Evolutionary conservation across 2,113 vertebrate genomes (phyloP).

Genomic region (Sebastes schlegelii): DNA sequence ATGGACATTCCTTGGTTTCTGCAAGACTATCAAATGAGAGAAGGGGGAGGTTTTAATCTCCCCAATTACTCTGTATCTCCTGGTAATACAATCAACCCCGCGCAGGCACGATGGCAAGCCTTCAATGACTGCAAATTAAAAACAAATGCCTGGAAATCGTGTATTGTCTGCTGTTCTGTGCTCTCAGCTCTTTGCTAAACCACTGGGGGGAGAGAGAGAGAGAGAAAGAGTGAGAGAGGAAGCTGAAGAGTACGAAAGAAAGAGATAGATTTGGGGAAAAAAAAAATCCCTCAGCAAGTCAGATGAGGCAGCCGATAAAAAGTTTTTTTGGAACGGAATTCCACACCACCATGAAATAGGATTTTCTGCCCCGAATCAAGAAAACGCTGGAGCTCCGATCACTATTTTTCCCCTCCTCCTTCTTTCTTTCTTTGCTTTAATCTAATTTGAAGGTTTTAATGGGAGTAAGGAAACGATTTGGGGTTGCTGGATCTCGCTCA

Average conservation of each 20-base stretch:
- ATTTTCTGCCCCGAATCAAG: slow-evolving; percentile 74
- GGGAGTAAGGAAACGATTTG: slow-evolving; percentile 72
- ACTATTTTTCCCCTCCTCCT: neutral
- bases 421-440: slow-evolving; percentile 57
- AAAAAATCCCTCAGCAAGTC: slow-evolving; percentile 55
- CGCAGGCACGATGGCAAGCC: slow-evolving; percentile 42
- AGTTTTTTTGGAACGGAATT: slow-evolving; percentile 58
- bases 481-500: slow-evolving; percentile 43
- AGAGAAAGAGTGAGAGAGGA: slow-evolving; percentile 11
- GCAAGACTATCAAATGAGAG: slow-evolving; percentile 66
- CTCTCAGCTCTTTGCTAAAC: slow-evolving; percentile 25
- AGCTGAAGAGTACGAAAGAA: slow-evolving; percentile 14
- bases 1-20: slow-evolving; percentile 69
- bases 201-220: slow-evolving; percentile 10
- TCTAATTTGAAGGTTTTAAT: slow-evolving; percentile 77
- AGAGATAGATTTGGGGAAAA: slow-evolving; percentile 10
- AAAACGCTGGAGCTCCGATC: slow-evolving; percentile 51
- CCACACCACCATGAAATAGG: slow-evolving; percentile 77
- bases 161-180: slow-evolving; percentile 38
- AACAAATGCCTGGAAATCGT: slow-evolving; percentile 65
- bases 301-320: slow-evolving; percentile 69
- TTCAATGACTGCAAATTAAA: slow-evolving; percentile 71
- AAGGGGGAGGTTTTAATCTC: slow-evolving; percentile 70
- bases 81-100: slow-evolving; percentile 72
- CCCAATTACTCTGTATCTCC: slow-evolving; percentile 70